Evolutionary conservation across 2,888 invertebrate genomes (phyloP), one percentile per base, ranked within the genome.

Genomic region (Anorthoa munda): DNA sequence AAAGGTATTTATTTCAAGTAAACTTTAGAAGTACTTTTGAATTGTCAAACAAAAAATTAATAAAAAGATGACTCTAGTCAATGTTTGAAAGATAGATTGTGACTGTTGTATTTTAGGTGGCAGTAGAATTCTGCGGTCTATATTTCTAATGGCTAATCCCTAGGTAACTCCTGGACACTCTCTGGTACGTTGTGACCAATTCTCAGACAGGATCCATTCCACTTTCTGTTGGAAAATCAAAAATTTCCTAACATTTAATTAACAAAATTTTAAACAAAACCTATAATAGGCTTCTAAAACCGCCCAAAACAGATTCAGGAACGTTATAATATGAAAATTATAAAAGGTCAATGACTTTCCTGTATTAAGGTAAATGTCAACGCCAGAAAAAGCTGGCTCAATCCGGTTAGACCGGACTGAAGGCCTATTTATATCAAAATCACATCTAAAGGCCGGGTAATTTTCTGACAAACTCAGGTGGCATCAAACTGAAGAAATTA

Each of bases 291-390:
- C 7, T 51, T 51, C n/a, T 56, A 26, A 61, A 56, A 65, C 17
- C 7, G 18, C n/a, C 12, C 9, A 23, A 65, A 68, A 55, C 45
- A 65, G 13, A 51, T 79, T 64, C 53, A 50, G 21, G 21, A 21
- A 50, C 18, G 26, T 39, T 60, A 11, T n/a, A 39, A 39, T 21
- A 61, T 48, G 46, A 58, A 45, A 45, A 58, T 58, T 72, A 39
- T 50, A 5, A 58, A 79, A 74, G 75, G 63, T 66, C 63, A 79
- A 65, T 61, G 55, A 26, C 31, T 63, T 7, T 39, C 12, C 21
- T 48, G 56, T 58, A 39, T 21, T 23, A 31, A 50, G 53, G 61
- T 66, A 63, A 77, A 77, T 80, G 66, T 80, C 77, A 66, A 66
- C 51, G 48, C 17, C 66, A 51, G 63, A 59, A 63, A 56, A 45